Evolutionary conservation across 2,797 vertebrate species (phyloP).

Genomic region (Pseudochromis fuscus): DNA sequence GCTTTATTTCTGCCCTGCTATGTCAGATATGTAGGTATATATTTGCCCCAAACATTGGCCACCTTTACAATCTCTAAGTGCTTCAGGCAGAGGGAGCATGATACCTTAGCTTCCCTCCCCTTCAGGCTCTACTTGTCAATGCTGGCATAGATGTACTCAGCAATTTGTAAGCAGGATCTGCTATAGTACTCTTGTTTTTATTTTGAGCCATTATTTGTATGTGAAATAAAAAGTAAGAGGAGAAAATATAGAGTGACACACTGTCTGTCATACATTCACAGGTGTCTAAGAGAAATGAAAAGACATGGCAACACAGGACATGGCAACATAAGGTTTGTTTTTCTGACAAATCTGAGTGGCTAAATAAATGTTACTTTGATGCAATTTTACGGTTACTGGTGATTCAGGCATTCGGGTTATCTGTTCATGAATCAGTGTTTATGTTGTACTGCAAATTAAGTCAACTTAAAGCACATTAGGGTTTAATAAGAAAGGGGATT

Average conservation of each 20-base stretch:
- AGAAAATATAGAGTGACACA: constrained; percentile 25
- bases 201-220: constrained; percentile 37
- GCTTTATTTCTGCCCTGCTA: too few species aligned
- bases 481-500: not conserved
- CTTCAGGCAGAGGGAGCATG: constrained; percentile 14
- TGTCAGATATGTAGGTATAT: not conserved
- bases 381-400: constrained; percentile 1
- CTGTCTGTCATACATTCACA: constrained; percentile 14
- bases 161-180: constrained; percentile 20
- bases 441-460: not conserved
- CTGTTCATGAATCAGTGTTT: not conserved
- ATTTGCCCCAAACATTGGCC: not conserved
- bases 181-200: constrained; percentile 8
- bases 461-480: rapidly evolving
- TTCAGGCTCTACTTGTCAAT: constrained; percentile 4
- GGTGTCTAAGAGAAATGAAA: constrained; percentile 41
- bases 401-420: not conserved
- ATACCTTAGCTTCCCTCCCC: not conserved
- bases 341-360: constrained; percentile 18
- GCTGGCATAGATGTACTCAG: constrained; percentile 30
- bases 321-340: constrained; percentile 7
- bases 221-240: constrained; percentile 26
- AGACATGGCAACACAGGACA: constrained; percentile 14
- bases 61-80: constrained; percentile 1
- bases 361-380: constrained; percentile 21